Evolutionary conservation across 2,113 vertebrate genomes (phyloP).

Genomic region (Cairina moschata): DNA sequence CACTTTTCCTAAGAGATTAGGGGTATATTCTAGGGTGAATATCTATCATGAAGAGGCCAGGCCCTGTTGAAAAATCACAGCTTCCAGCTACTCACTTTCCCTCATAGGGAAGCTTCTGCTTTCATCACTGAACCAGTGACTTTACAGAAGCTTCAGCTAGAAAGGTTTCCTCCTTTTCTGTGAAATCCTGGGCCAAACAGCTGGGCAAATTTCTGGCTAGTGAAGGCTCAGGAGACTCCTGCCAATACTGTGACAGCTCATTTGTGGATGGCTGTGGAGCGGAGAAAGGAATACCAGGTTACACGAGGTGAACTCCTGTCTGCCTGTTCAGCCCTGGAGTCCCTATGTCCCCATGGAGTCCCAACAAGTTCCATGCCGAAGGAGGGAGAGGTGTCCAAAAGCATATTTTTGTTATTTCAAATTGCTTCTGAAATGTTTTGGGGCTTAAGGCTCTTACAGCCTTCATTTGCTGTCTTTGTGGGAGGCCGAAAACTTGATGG

Average conservation of each 20-base stretch:
- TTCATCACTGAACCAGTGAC: not conserved
- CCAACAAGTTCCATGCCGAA: not conserved
- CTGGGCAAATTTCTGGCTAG: slow-evolving; percentile 18
- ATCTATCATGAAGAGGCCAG: not conserved
- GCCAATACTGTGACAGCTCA: not conserved
- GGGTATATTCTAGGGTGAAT: not conserved
- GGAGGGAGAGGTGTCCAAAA: not conserved
- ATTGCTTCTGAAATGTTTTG: slow-evolving; percentile 17
- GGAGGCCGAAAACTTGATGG: slow-evolving; percentile 27
- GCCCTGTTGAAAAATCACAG: not conserved
- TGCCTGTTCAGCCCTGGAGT: not conserved
- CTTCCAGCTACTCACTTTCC: not conserved
- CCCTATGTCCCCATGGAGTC: too few relatives aligned
- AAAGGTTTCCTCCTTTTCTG: not conserved
- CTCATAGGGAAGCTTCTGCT: not conserved
- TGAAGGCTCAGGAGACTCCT: not conserved
- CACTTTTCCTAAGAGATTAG: not conserved
- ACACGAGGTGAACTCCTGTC: not conserved
- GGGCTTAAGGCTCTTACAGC: not conserved
- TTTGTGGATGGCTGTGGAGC: not conserved
- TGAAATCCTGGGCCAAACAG: slow-evolving; percentile 16
- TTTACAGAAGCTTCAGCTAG: not conserved
- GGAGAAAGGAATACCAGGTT: not conserved
- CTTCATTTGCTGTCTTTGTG: slow-evolving; percentile 8
- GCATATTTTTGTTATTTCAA: not conserved